Percentiles rank a stretch among this genome's conserved stretches.
Conservation (phyloP, 2,113 vertebrate species). For the Trematocara variabile region DNA sequence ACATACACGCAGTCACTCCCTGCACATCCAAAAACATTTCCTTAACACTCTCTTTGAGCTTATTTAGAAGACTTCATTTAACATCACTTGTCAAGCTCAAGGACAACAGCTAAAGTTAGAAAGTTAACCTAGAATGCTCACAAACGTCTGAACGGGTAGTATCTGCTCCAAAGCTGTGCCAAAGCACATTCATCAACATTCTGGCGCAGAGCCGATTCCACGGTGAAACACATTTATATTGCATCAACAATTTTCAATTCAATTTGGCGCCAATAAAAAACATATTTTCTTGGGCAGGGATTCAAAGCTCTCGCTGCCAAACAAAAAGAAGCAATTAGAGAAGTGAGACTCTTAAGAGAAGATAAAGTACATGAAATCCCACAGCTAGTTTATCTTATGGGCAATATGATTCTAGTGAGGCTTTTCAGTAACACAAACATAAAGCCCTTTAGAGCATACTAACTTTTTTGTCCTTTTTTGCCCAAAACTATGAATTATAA, state of each 20-base stretch:
- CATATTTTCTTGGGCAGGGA: slow-evolving; percentile 57
- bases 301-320: slow-evolving; percentile 43
- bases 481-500: not conserved
- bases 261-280: slow-evolving; percentile 62
- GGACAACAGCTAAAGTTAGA: slow-evolving; percentile 17
- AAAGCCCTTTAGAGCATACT: not conserved
- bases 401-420: not conserved
- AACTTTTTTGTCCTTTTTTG: not conserved
- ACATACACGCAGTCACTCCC: not conserved
- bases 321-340: slow-evolving; percentile 54
- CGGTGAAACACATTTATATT: slow-evolving; percentile 47
- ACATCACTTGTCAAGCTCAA: slow-evolving; percentile 31
- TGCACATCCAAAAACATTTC: not conserved
- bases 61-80: slow-evolving; percentile 22
- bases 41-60: not conserved
- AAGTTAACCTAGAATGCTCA: not conserved
- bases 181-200: slow-evolving; percentile 48
- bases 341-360: slow-evolving; percentile 30
- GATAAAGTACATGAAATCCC: slow-evolving; percentile 34
- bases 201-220: slow-evolving; percentile 34
- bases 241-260: slow-evolving; percentile 62
- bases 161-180: slow-evolving; percentile 25
- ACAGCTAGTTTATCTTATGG: not conserved
- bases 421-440: not conserved
- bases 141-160: slow-evolving; percentile 10